Conservation (phyloP, 2,888 invertebrate species). For the Dysmachus trigonus region DNA sequence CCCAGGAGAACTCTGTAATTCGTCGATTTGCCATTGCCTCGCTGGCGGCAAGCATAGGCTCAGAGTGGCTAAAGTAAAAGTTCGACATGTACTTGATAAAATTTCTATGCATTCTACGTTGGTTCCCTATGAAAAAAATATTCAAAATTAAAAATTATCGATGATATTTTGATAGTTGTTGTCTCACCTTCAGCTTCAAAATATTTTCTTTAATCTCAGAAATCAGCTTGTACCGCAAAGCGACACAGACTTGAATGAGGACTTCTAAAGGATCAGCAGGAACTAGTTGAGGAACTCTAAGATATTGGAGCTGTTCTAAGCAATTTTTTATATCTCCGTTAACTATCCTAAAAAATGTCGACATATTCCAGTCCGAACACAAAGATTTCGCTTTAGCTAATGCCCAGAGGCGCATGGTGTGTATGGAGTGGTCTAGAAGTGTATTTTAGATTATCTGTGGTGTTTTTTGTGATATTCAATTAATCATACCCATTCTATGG, state of each 20-base stretch:
- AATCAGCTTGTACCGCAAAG: conserved; percentile 81
- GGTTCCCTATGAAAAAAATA: conserved; percentile 68
- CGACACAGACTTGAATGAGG: conserved; percentile 81
- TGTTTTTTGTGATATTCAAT: neutral
- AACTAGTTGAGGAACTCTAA: conserved; percentile 58
- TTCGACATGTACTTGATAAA: conserved; percentile 78
- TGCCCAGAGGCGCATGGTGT: conserved; percentile 82
- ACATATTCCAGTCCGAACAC: conserved; percentile 79
- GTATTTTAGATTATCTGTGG: neutral
- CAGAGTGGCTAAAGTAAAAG: conserved; percentile 80
- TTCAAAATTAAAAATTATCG: neutral
- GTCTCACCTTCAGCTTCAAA: conserved; percentile 74
- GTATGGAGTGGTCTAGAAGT: conserved; percentile 76
- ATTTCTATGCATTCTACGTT: conserved; percentile 76
- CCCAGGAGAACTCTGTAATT: conserved; percentile 66
- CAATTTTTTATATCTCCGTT: conserved; percentile 73
- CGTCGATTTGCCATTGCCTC: conserved; percentile 71
- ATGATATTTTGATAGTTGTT: neutral
- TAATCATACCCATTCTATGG: conserved; percentile 58
- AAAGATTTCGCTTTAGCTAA: conserved; percentile 75
- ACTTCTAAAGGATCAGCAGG: conserved; percentile 72
- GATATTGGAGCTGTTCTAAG: conserved; percentile 70
- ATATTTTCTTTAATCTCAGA: conserved; percentile 82
- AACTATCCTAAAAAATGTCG: conserved; percentile 75
- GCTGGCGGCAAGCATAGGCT: conserved; percentile 82